These are phyloP conservation scores for Seriola rivoliana DNA, from an alignment of 2,113 vertebrate genomes.

Conservation along the genomic window DNA sequence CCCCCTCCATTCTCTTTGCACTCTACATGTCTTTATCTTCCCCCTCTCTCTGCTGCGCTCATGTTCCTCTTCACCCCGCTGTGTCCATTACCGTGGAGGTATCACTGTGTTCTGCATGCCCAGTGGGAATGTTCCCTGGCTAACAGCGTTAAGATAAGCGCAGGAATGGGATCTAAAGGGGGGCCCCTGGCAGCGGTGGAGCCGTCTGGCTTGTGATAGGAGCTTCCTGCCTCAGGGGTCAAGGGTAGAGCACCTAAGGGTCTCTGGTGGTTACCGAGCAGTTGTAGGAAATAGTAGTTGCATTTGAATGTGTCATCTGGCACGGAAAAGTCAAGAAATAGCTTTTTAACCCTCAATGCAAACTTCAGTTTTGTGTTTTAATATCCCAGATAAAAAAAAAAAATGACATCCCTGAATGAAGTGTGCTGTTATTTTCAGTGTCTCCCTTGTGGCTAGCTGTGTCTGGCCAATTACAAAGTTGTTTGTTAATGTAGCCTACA, in stretches of 20 bases:
- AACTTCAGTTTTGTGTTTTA: constrained; percentile 7
- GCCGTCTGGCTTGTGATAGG: constrained; percentile 44
- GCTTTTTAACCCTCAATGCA: neutral
- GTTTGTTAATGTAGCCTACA: constrained; percentile 66
- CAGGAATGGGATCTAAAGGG: constrained; percentile 50
- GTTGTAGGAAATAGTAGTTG: neutral
- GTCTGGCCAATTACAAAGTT: constrained; percentile 65
- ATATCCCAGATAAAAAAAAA: neutral
- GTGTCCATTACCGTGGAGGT: constrained; percentile 34
- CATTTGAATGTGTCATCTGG: neutral
- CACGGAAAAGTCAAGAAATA: neutral
- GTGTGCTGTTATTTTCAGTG: constrained; percentile 38
- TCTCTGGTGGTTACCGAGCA: neutral
- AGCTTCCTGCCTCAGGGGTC: constrained; percentile 50
- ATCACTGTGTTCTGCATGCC: constrained; percentile 38
- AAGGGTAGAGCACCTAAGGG: constrained; percentile 19
- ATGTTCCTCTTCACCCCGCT: constrained; percentile 7
- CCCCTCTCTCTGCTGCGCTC: neutral
- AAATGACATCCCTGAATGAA: constrained; percentile 17
- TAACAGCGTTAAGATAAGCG: constrained; percentile 53
- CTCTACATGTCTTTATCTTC: constrained; percentile 7
- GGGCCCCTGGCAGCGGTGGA: constrained; percentile 44
- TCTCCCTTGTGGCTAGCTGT: constrained; percentile 52
- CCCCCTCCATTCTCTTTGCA: neutral
- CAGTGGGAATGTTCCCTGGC: constrained; percentile 52